Percentiles rank a stretch among this genome's conserved stretches.
phyloP scores from a whole-genome alignment of 1,140 invertebrate genomes.

The Hesperophylax magnus region DNA sequence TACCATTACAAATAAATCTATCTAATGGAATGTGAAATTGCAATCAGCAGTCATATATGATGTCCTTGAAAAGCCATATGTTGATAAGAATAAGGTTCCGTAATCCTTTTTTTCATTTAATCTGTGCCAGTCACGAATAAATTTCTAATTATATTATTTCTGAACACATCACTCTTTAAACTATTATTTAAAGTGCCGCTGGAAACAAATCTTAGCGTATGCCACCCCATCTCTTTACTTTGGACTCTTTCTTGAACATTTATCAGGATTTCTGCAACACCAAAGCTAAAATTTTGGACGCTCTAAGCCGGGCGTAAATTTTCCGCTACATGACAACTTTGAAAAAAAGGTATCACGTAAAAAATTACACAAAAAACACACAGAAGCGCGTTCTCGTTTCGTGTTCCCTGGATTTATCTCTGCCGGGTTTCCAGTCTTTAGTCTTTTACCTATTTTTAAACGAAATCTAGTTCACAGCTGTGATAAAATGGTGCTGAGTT shows the following conservation, averaged over 20 bases:
- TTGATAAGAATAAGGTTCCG: too few relatives aligned
- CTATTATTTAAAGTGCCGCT: background rate
- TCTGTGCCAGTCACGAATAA: too few relatives aligned
- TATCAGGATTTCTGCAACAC: conserved; percentile 71
- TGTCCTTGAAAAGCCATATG: too few relatives aligned
- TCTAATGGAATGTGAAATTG: too few relatives aligned
- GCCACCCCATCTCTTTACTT: conserved; percentile 47
- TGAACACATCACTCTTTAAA: too few relatives aligned
- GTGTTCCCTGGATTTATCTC: conserved; percentile 14
- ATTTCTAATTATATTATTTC: too few relatives aligned
- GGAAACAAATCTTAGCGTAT: background rate
- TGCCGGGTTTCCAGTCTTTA: conserved; percentile 11
- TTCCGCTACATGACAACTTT: conserved; percentile 69
- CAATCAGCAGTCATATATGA: too few relatives aligned
- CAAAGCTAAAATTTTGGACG: conserved; percentile 72
- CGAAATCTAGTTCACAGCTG: conserved; percentile 11
- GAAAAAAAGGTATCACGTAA: conserved; percentile 60
- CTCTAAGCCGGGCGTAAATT: conserved; percentile 71
- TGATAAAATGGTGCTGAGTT: background rate
- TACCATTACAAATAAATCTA: too few relatives aligned
- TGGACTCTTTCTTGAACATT: conserved; percentile 64
- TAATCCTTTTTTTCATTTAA: too few relatives aligned
- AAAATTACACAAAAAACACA: conserved; percentile 39
- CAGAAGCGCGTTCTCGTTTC: background rate
- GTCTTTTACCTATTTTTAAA: conserved; percentile 17